Evolutionary conservation across 2,888 invertebrate genomes (phyloP).

Genomic region (Ashinkailepas kermadecensis): DNA sequence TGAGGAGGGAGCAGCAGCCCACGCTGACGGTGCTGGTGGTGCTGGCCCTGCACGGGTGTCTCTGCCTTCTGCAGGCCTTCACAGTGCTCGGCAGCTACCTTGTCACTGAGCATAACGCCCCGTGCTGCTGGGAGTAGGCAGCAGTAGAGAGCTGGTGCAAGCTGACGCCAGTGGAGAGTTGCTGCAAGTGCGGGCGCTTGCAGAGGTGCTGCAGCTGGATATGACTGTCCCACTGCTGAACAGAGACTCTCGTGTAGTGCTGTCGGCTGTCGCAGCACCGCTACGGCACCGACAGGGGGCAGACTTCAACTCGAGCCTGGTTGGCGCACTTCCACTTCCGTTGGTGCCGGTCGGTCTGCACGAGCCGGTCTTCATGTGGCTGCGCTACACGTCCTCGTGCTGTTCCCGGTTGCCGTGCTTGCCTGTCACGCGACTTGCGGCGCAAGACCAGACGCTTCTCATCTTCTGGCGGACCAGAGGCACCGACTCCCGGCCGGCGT

Average conservation of each 20-base stretch:
- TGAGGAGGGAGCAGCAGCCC: constrained; percentile 24
- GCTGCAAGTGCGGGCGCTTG: too few relatives aligned
- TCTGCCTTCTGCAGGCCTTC: constrained; percentile 27
- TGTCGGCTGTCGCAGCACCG: too few relatives aligned
- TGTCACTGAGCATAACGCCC: too few relatives aligned
- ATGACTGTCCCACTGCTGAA: too few relatives aligned
- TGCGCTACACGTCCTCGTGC: constrained; percentile 35
- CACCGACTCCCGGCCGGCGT: constrained; percentile 33
- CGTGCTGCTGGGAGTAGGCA: too few relatives aligned
- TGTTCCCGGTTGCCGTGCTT: constrained; percentile 35
- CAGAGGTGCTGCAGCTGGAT: too few relatives aligned
- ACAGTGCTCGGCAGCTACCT: too few relatives aligned
- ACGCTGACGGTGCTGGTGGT: constrained; percentile 25
- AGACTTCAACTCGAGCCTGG: too few relatives aligned
- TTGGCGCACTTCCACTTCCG: background rate
- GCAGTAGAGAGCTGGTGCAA: too few relatives aligned
- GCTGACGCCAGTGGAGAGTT: too few relatives aligned
- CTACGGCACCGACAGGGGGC: too few relatives aligned
- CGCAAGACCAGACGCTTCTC: constrained; percentile 35
- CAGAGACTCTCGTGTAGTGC: too few relatives aligned
- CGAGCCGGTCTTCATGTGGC: constrained; percentile 37
- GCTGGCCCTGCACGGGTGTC: constrained; percentile 21
- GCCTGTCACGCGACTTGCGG: constrained; percentile 35
- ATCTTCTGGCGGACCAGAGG: constrained; percentile 35
- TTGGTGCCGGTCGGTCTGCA: constrained; percentile 30